Base-by-base conservation (phyloP, 2,888 invertebrate species). In the Mythimna impura region DNA sequence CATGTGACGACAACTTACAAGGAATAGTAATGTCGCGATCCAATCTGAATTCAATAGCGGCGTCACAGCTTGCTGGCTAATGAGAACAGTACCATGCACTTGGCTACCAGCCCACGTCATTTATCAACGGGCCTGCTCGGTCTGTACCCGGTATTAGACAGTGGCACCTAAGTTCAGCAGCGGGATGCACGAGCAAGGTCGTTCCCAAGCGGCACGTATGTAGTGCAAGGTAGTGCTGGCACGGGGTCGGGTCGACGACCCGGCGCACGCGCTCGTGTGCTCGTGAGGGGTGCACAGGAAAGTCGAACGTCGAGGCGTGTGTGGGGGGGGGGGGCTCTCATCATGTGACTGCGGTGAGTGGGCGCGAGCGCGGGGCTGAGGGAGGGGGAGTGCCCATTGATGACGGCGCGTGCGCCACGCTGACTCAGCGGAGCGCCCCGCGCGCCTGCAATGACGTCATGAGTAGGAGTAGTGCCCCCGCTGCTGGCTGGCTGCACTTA, bases 341-440 rank as follows among this genome's bases (percentile, higher is more conserved):
- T 91, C 90, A 91, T 89, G 90, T 91, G 91, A 90, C 87, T 86
- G 70, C 80, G 87, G 80, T 82, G 71, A 65, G 87, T 72, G 82
- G 60, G 70, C 68, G 12, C 64, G 69, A 62, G 73, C 58, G 72
- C 57, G 71, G 67, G 74, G 65, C 70, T 68, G 58, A 70, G 73
- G 67, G 66, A 71, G 73, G 67, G 67, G 67, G 73, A 67, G 79
- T 76, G 73, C 84, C 80, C 91, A 89, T 89, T 88, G 86, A 88
- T 82, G 86, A 73, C 75, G 71, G 68, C 84, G 83, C 82, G 73
- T 84, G 85, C 85, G 84, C 72, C 83, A 74, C 72, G 69, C 80
- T 73, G 72, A 81, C 79, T 81, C 84, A 71, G 67, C 73, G 66
- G 73, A 57, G 70, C 61, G 66, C 58, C 74, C 74, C 71, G 58